Percentiles rank a stretch among this genome's conserved stretches.
phyloP scores from a whole-genome alignment of 2,888 invertebrate genomes.

The Drosophila monieri region DNA sequence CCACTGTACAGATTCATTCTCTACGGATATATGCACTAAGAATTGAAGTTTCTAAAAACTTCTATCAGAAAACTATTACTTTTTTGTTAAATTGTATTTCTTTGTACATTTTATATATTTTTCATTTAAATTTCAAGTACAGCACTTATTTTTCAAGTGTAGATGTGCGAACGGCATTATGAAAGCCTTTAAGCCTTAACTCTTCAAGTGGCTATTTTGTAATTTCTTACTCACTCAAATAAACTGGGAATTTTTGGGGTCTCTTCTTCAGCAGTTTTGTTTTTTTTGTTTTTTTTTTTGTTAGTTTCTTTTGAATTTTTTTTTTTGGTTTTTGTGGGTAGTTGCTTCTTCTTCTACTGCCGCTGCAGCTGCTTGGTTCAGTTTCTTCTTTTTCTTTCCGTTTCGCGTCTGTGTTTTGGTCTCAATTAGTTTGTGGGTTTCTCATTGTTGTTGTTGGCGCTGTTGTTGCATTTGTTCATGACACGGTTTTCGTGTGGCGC shows the following conservation, averaged over 20 bases:
- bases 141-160: not conserved
- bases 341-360: constrained; percentile 28
- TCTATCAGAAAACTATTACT: not conserved
- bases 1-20: constrained; percentile 48
- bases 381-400: constrained; percentile 46
- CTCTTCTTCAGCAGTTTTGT: constrained; percentile 49
- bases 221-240: constrained; percentile 56
- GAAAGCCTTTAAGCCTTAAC: constrained; percentile 57
- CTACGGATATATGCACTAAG: constrained; percentile 28
- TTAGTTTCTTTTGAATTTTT: constrained; percentile 21
- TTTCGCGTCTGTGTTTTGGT: constrained; percentile 46
- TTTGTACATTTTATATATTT: constrained; percentile 8
- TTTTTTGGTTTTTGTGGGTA: constrained; percentile 16
- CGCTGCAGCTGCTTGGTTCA: constrained; percentile 51
- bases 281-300: constrained; percentile 23
- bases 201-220: constrained; percentile 50
- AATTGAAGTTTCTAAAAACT: not conserved
- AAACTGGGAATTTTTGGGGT: constrained; percentile 50
- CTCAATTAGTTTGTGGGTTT: constrained; percentile 69
- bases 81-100: not conserved
- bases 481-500: constrained; percentile 73
- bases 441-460: constrained; percentile 47
- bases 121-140: not conserved
- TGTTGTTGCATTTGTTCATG: constrained; percentile 81
- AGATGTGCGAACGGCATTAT: constrained; percentile 50